Conservation (phyloP, 2,888 invertebrate species). For the Furcula furcula region DNA sequence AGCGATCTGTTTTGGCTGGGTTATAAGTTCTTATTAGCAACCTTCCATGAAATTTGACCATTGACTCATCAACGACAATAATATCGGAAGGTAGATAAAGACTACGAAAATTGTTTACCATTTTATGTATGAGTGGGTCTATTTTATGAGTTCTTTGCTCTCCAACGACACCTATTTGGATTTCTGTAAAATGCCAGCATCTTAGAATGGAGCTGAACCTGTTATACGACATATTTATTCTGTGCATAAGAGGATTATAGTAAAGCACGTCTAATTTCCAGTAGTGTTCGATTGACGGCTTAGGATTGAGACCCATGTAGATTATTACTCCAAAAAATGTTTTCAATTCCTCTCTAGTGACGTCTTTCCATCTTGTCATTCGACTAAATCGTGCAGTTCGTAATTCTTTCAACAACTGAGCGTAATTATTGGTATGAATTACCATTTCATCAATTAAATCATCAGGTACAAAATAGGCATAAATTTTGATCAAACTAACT, state of each 20-base stretch:
- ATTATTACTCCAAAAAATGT: constrained; percentile 12
- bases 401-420: constrained; percentile 12
- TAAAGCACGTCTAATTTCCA: constrained; percentile 18
- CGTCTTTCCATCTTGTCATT: constrained; percentile 22
- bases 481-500: constrained; percentile 14
- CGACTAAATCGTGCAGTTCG: constrained; percentile 15
- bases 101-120: constrained; percentile 10
- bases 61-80: constrained; percentile 16
- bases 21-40: constrained; percentile 12
- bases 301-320: constrained; percentile 12
- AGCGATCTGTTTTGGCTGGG: constrained; percentile 15
- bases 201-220: constrained; percentile 13
- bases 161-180: constrained; percentile 7
- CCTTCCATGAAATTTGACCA: constrained; percentile 17
- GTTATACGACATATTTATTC: constrained; percentile 18
- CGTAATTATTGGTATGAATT: constrained; percentile 17
- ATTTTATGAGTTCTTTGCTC: constrained; percentile 13
- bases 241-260: constrained; percentile 18
- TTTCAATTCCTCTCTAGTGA: constrained; percentile 11
- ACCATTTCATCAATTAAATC: constrained; percentile 20
- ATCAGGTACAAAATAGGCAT: constrained; percentile 14
- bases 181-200: constrained; percentile 18
- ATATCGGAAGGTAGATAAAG: constrained; percentile 6
- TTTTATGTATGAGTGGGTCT: constrained; percentile 9
- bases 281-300: constrained; percentile 16